Conservation (phyloP, 2,888 invertebrate species). For the Machimus atricapillus region DNA sequence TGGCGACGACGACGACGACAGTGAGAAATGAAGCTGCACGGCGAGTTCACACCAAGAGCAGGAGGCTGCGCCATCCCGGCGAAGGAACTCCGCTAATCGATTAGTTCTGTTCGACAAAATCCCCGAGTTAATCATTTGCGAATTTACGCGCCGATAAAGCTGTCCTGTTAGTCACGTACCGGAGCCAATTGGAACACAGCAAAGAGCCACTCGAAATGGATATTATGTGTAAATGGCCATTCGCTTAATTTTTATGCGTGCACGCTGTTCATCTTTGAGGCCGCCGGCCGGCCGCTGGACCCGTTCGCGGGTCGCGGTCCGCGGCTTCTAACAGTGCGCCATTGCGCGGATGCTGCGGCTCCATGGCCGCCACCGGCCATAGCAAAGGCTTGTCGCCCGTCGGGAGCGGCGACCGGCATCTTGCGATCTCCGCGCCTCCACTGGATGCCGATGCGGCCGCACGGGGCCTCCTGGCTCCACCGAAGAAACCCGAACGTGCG, state of each 20-base stretch:
- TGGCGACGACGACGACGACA: background rate
- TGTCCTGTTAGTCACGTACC: conserved; percentile 40
- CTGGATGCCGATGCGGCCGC: background rate
- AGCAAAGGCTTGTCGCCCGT: background rate
- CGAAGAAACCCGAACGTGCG: background rate
- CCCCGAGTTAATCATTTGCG: conserved; percentile 44
- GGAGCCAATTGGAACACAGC: conserved; percentile 28
- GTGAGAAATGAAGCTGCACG: conserved; percentile 18
- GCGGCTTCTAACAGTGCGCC: background rate
- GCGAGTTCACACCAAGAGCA: conserved; percentile 2
- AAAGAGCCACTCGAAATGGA: conserved; percentile 36
- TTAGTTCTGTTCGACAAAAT: conserved; percentile 43
- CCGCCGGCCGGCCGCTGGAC: background rate
- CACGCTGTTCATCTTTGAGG: conserved; percentile 10
- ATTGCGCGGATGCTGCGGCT: background rate
- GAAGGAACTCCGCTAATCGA: conserved; percentile 40
- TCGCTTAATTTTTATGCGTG: conserved; percentile 32
- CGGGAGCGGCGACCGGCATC: background rate
- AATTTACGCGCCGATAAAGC: conserved; percentile 43
- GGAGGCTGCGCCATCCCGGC: background rate
- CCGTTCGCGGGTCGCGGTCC: background rate
- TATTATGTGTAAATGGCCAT: conserved; percentile 36
- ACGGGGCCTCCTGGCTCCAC: background rate
- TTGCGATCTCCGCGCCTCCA: background rate
- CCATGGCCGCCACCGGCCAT: background rate